Evolutionary conservation across 2,113 vertebrate species (phyloP).

Genomic region (Notothenia rossii): DNA sequence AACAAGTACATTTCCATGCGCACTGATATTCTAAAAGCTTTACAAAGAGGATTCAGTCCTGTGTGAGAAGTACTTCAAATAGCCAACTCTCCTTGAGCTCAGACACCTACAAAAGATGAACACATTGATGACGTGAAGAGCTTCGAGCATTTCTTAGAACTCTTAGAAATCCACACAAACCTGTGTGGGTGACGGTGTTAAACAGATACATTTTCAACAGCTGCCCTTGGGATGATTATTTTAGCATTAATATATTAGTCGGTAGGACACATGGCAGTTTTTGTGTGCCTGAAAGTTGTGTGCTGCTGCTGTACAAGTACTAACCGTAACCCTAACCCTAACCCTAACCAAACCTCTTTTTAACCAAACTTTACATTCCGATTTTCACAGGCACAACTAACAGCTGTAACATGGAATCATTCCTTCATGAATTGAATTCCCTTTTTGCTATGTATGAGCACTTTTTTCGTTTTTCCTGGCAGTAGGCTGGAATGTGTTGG

Average conservation of each 20-base stretch:
- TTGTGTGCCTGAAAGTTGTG: not conserved
- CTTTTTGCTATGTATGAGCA: not conserved
- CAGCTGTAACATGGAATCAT: not conserved
- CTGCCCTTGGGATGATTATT: conserved; percentile 11
- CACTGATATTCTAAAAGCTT: not conserved
- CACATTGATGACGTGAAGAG: conserved; percentile 8
- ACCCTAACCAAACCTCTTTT: not conserved
- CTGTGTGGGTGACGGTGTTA: conserved; percentile 13
- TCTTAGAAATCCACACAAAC: not conserved
- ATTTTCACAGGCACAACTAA: not conserved
- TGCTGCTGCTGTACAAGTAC: not conserved
- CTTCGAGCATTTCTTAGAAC: conserved; percentile 15
- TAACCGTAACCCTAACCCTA: not conserved
- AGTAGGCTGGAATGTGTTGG: not conserved
- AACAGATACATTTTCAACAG: conserved; percentile 20
- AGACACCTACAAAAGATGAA: conserved; percentile 6
- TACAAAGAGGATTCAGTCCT: not conserved
- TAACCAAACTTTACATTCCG: not conserved
- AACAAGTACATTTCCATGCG: not conserved
- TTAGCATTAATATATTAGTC: not conserved
- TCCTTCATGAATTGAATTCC: conserved; percentile 3
- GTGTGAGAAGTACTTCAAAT: conserved; percentile 14
- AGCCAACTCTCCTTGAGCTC: conserved; percentile 24
- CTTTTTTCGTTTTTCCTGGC: not conserved
- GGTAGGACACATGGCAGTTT: not conserved